A percentile compares a stretch with the other conserved stretches of the same genome.
Evolutionary conservation across 2,888 invertebrate genomes (phyloP).

Genomic region (Drosophila infuscata): DNA sequence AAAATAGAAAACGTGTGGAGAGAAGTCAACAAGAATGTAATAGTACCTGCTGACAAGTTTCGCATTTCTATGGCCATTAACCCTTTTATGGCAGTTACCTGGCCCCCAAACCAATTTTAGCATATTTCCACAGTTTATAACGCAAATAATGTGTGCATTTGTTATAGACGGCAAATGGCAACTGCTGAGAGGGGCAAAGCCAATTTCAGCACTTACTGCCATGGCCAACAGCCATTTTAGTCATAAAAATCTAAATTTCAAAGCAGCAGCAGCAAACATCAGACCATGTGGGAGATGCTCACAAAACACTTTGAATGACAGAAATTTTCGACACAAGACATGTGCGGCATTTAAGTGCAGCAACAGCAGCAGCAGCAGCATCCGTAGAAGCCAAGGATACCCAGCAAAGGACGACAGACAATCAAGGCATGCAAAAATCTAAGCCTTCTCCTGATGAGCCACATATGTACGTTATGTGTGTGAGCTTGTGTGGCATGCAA

Average conservation of each 20-base stretch:
- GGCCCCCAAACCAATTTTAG: constrained; percentile 53
- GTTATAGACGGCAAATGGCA: constrained; percentile 67
- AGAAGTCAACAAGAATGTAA: constrained; percentile 36
- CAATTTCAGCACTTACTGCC: constrained; percentile 67
- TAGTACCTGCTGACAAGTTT: constrained; percentile 74
- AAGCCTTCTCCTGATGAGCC: constrained; percentile 68
- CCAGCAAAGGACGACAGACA: constrained; percentile 37
- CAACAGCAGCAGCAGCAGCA: constrained; percentile 19
- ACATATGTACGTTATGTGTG: constrained; percentile 35
- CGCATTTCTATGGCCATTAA: constrained; percentile 77
- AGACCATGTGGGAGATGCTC: constrained; percentile 53
- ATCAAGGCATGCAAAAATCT: constrained; percentile 75
- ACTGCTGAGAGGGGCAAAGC: constrained; percentile 46
- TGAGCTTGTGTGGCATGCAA: constrained; percentile 44
- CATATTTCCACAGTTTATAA: constrained; percentile 77
- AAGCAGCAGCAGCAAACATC: constrained; percentile 62
- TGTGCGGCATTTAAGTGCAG: constrained; percentile 68
- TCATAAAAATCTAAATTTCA: constrained; percentile 78
- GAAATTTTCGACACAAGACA: constrained; percentile 78
- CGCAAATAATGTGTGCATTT: constrained; percentile 79
- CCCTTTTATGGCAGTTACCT: constrained; percentile 72
- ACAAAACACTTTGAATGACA: constrained; percentile 70
- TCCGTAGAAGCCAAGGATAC: constrained; percentile 35
- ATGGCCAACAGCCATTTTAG: constrained; percentile 46
- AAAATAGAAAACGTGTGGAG: not conserved